These are phyloP conservation scores for Toxostoma redivivum DNA, from an alignment of 2,113 vertebrate species.

Conservation along the genomic window DNA sequence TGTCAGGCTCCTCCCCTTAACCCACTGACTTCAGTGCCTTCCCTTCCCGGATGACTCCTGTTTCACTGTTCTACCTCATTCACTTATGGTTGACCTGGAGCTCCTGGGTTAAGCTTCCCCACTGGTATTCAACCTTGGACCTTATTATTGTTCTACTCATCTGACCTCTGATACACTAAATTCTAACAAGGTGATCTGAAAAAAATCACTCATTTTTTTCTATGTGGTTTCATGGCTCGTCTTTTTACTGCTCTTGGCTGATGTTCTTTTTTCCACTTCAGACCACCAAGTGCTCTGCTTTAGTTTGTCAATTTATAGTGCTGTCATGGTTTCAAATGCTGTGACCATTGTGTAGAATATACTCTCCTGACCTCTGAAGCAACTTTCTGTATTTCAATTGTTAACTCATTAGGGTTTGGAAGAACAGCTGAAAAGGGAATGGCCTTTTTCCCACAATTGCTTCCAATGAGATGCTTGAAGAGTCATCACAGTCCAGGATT, in stretches of 20 bases:
- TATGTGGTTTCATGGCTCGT: constrained; percentile 64
- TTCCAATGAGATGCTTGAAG: constrained; percentile 56
- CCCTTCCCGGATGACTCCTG: constrained; percentile 38
- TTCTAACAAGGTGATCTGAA: constrained; percentile 74
- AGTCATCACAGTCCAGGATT: constrained; percentile 21
- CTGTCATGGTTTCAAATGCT: constrained; percentile 87
- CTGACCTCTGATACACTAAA: constrained; percentile 66
- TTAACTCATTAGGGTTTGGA: constrained; percentile 80
- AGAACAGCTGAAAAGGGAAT: constrained; percentile 71
- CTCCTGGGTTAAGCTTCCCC: constrained; percentile 80
- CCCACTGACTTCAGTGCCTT: constrained; percentile 63
- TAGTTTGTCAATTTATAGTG: constrained; percentile 86
- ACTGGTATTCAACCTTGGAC: constrained; percentile 72
- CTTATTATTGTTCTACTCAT: constrained; percentile 66
- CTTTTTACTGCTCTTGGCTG: constrained; percentile 63
- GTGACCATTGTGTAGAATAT: constrained; percentile 81
- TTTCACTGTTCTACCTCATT: constrained; percentile 63
- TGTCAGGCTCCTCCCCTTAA: constrained; percentile 33
- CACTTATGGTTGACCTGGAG: constrained; percentile 78
- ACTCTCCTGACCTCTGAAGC: constrained; percentile 76
- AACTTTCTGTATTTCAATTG: constrained; percentile 82
- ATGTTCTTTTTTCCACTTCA: constrained; percentile 68
- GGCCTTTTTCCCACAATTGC: constrained; percentile 81
- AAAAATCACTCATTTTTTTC: constrained; percentile 64
- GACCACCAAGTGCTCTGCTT: constrained; percentile 73